Percentiles rank a stretch among this genome's conserved stretches.
These are phyloP conservation scores for Aleiodes alternator DNA, from an alignment of 2,888 invertebrate genomes.

Conservation along the genomic window DNA sequence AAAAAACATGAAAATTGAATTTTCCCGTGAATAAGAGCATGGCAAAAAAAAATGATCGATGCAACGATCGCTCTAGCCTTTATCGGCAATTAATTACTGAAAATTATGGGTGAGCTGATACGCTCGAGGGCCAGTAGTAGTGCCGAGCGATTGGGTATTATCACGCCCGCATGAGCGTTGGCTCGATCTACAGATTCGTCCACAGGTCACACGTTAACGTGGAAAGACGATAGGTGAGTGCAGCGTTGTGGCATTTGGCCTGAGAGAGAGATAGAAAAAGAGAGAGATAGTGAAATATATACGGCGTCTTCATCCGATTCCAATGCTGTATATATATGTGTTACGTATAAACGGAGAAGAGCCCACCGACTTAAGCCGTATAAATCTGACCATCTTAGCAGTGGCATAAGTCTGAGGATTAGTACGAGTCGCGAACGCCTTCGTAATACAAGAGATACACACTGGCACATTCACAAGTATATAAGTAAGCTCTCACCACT, in stretches of 20 bases:
- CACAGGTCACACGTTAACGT: constrained; percentile 15
- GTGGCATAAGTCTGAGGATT: constrained; percentile 74
- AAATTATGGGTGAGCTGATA: constrained; percentile 52
- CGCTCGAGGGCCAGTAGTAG: constrained; percentile 40
- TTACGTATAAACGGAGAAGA: constrained; percentile 34
- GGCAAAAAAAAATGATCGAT: neutral
- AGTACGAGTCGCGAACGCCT: constrained; percentile 64
- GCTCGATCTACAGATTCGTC: constrained; percentile 32
- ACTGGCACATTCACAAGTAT: constrained; percentile 27
- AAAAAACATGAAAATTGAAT: too few species aligned
- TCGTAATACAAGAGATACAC: constrained; percentile 39
- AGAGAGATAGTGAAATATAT: constrained; percentile 9
- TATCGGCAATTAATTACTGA: constrained; percentile 65
- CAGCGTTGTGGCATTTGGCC: constrained; percentile 17
- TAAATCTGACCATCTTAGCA: constrained; percentile 74
- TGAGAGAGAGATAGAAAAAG: constrained; percentile 8
- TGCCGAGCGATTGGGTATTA: constrained; percentile 69
- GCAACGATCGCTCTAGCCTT: constrained; percentile 42
- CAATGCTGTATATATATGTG: constrained; percentile 30
- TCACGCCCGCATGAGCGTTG: constrained; percentile 50
- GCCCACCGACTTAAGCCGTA: constrained; percentile 68
- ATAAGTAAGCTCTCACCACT: constrained; percentile 37
- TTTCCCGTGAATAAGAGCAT: too few species aligned
- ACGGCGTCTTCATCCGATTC: constrained; percentile 54
- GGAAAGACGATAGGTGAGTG: constrained; percentile 14